These are phyloP conservation scores for Latrodectus geometricus DNA, from an alignment of 1,140 invertebrate species.

Conservation along the genomic window DNA sequence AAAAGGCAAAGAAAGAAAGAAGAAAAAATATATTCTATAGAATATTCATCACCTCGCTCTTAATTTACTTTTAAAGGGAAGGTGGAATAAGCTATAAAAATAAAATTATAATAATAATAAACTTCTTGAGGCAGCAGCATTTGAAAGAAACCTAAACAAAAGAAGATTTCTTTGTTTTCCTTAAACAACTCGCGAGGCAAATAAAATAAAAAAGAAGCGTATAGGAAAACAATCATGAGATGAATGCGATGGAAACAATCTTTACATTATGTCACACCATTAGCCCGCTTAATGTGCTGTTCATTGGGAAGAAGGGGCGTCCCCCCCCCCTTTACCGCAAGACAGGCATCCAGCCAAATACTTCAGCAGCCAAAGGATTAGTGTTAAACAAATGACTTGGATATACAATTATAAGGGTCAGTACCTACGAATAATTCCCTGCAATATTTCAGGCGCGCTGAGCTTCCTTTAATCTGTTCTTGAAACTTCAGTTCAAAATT, in stretches of 20 bases:
- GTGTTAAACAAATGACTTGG: conserved; percentile 60
- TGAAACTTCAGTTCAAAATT: conserved; percentile 56
- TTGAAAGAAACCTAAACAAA: conserved; percentile 45
- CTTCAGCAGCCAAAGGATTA: conserved; percentile 52
- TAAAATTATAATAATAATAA: background rate
- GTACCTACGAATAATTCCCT: conserved; percentile 60
- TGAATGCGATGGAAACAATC: conserved; percentile 62
- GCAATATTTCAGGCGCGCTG: conserved; percentile 46
- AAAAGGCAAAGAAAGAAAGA: conserved; percentile 7
- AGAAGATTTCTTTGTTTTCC: conserved; percentile 49
- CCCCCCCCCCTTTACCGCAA: conserved; percentile 23
- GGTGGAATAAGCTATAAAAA: background rate
- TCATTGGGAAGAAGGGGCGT: conserved; percentile 30
- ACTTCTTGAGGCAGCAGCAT: background rate
- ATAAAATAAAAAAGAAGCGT: conserved; percentile 56
- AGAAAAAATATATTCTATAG: background rate
- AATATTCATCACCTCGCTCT: background rate
- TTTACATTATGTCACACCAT: conserved; percentile 59
- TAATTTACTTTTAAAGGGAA: background rate
- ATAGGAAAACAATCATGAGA: conserved; percentile 62
- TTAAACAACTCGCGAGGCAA: conserved; percentile 50
- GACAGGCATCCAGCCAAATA: conserved; percentile 56
- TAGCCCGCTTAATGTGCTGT: conserved; percentile 52
- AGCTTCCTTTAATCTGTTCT: conserved; percentile 45
- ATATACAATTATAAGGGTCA: conserved; percentile 62